A percentile compares a stretch with the other conserved stretches of the same genome.
These are phyloP conservation scores for Pachymerium ferrugineum DNA, from an alignment of 2,888 invertebrate genomes.

Conservation along the genomic window DNA sequence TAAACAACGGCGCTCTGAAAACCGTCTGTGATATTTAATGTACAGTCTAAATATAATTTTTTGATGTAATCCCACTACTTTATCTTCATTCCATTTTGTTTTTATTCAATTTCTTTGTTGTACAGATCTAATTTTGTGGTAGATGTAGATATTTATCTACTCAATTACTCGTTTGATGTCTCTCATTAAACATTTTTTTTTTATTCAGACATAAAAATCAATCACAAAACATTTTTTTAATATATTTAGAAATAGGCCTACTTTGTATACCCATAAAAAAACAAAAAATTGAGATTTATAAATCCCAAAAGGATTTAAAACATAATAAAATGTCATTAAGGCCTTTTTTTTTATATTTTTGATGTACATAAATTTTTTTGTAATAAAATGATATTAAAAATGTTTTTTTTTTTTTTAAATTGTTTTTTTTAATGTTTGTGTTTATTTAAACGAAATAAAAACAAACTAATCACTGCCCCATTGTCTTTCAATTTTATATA, in stretches of 20 bases:
- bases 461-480: too few species aligned
- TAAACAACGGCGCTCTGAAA: background rate
- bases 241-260: background rate
- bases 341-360: background rate
- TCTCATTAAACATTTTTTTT: background rate
- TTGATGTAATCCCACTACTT: too few species aligned
- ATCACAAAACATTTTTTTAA: background rate
- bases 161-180: slow-evolving; percentile 4
- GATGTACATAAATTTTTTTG: background rate
- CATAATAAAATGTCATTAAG: too few species aligned
- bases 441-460: too few species aligned
- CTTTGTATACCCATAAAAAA: too few species aligned
- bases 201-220: background rate
- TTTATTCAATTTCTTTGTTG: background rate
- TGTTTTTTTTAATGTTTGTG: too few species aligned
- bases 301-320: too few species aligned
- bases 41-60: background rate
- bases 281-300: background rate
- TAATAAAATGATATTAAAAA: background rate
- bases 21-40: background rate
- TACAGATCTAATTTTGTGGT: slow-evolving; percentile 6
- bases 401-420: too few species aligned
- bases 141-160: slow-evolving; percentile 14
- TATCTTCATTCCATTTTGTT: background rate
- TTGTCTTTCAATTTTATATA: too few species aligned